A percentile compares a stretch with the other conserved stretches of the same genome.
phyloP scores from a whole-genome alignment of 2,888 invertebrate genomes.

The Germaria angustata region DNA sequence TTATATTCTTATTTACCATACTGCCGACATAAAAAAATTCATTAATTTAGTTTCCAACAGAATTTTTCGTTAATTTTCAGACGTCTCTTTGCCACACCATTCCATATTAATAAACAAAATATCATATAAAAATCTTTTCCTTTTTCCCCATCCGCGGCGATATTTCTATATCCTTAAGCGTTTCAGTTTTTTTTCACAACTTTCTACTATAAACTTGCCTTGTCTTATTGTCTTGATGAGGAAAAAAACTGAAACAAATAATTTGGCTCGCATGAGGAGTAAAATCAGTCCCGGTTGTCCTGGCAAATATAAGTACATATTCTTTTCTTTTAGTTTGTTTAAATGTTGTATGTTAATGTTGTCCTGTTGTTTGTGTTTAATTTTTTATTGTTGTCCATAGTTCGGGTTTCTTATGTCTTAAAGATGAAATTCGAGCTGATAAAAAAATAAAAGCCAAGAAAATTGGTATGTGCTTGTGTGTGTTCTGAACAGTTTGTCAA shows the following conservation, averaged over 20 bases:
- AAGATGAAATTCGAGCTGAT: conserved; percentile 61
- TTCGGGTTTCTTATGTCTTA: conserved; percentile 53
- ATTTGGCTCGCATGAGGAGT: conserved; percentile 17
- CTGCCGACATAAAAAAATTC: conserved; percentile 5
- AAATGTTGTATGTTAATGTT: not conserved
- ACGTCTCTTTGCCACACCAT: conserved; percentile 31
- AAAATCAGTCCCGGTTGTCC: conserved; percentile 36
- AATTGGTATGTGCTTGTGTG: not conserved
- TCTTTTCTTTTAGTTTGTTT: not conserved
- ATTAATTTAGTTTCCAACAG: conserved; percentile 61
- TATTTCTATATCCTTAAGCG: conserved; percentile 49
- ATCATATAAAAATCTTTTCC: conserved; percentile 13
- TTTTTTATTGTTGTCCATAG: conserved; percentile 62
- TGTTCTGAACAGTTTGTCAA: not conserved
- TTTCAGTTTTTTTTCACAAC: conserved; percentile 36
- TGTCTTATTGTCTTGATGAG: conserved; percentile 36
- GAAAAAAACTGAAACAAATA: conserved; percentile 16
- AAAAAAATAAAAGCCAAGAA: conserved; percentile 30
- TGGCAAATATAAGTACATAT: conserved; percentile 24
- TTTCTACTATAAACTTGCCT: conserved; percentile 57
- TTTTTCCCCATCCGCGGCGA: not conserved
- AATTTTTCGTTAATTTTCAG: conserved; percentile 59
- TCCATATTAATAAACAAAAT: conserved; percentile 1
- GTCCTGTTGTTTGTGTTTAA: conserved; percentile 52
- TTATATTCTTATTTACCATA: conserved; percentile 46